A percentile compares a stretch with the other conserved stretches of the same genome.
These are phyloP conservation scores for Dryococelus australis DNA, from an alignment of 2,888 invertebrate species.

Conservation along the genomic window DNA sequence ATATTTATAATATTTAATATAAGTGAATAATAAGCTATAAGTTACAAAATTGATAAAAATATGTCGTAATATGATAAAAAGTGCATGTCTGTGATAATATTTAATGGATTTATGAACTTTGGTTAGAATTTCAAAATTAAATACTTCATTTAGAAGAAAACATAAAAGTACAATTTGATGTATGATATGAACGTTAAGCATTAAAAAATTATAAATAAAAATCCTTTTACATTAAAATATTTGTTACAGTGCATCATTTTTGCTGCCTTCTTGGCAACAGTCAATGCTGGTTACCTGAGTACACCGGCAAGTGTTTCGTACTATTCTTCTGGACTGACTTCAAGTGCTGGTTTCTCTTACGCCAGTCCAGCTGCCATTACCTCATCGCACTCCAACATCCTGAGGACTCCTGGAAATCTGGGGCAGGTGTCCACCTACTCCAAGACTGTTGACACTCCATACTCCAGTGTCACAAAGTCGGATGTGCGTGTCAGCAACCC, in stretches of 20 bases:
- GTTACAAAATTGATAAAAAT: too few relatives aligned
- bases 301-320: conserved; percentile 55
- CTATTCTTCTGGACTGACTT: conserved; percentile 61
- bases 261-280: conserved; percentile 47
- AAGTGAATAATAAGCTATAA: too few relatives aligned
- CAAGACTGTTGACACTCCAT: conserved; percentile 76
- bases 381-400: conserved; percentile 48
- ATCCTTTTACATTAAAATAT: too few relatives aligned
- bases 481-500: conserved; percentile 66
- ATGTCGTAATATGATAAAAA: too few relatives aligned
- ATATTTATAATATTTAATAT: too few relatives aligned
- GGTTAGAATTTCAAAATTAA: too few relatives aligned
- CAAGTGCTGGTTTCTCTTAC: conserved; percentile 53
- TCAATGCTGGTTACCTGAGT: conserved; percentile 48
- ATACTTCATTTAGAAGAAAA: too few relatives aligned
- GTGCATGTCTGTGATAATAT: too few relatives aligned
- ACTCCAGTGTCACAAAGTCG: conserved; percentile 73
- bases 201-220: too few relatives aligned
- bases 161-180: too few relatives aligned
- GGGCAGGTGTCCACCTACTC: conserved; percentile 73
- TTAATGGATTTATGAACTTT: too few relatives aligned
- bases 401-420: conserved; percentile 71
- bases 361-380: conserved; percentile 59
- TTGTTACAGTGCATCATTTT: conserved; percentile 35
- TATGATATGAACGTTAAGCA: too few relatives aligned